These are phyloP conservation scores for Zeus faber DNA, from an alignment of 2,113 vertebrate species.

Conservation along the genomic window DNA sequence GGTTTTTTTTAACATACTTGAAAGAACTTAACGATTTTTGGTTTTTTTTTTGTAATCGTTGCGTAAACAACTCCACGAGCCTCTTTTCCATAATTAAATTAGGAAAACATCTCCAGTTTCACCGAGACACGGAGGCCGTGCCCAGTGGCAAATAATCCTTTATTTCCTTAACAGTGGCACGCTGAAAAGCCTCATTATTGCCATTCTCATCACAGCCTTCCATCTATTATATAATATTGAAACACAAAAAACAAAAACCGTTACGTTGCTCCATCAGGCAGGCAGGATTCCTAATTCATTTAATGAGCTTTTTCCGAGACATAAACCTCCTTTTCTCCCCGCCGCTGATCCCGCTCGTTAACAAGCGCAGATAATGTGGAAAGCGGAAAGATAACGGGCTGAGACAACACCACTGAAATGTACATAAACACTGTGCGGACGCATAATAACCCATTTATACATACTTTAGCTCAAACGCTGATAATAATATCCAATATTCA, in stretches of 20 bases:
- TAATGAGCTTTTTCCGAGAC: constrained; percentile 40
- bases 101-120: no score
- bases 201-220: constrained; percentile 5
- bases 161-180: no score
- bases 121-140: no score
- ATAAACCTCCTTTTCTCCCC: constrained; percentile 33
- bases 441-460: not conserved
- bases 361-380: constrained; percentile 41
- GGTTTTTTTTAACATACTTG: no score
- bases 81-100: no score
- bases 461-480: not conserved
- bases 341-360: constrained; percentile 38
- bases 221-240: constrained; percentile 12
- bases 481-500: not conserved
- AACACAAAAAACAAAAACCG: constrained; percentile 11
- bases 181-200: no score
- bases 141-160: no score
- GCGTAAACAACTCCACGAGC: no score
- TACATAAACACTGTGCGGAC: not conserved
- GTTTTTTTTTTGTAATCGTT: no score
- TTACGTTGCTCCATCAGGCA: constrained; percentile 32
- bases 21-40: no score
- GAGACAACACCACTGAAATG: constrained; percentile 33
- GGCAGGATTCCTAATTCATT: constrained; percentile 35
- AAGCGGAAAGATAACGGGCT: constrained; percentile 50